A percentile compares a stretch with the other conserved stretches of the same genome.
Conservation (phyloP, 2,797 vertebrate genomes). For the Crax fasciolata region DNA sequence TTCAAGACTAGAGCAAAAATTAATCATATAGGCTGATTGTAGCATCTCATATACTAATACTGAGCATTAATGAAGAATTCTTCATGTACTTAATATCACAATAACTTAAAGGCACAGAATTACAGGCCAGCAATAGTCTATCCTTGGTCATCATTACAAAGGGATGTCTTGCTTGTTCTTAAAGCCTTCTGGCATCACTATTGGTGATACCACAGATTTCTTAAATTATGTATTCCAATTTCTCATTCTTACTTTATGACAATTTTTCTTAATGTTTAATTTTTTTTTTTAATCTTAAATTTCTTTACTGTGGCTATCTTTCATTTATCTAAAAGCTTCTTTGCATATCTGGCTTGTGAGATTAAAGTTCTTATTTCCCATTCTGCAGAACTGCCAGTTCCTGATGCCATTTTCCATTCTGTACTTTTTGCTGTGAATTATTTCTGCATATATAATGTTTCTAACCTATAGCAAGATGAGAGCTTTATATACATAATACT, state of each 20-base stretch:
- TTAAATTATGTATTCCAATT: neutral
- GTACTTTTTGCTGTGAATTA: neutral
- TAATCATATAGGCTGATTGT: neutral
- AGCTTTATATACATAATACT: neutral
- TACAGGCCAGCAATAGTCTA: neutral
- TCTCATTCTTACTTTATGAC: neutral
- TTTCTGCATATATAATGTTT: neutral
- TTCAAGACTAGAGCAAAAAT: neutral
- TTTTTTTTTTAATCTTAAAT: neutral
- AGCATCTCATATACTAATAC: neutral
- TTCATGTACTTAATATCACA: neutral
- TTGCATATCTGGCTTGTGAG: neutral
- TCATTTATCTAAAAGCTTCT: neutral
- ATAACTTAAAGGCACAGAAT: neutral
- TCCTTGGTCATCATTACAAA: neutral
- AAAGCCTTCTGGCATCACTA: neutral
- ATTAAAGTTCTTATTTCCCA: neutral
- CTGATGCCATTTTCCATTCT: neutral
- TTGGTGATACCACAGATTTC: neutral
- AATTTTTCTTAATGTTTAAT: neutral
- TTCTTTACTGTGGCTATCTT: neutral
- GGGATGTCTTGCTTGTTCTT: neutral
- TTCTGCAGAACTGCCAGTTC: neutral
- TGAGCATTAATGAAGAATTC: neutral
- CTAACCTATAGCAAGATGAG: neutral